These are phyloP conservation scores for Ophioderma brevispina DNA, from an alignment of 35 echinoderm and acorn worm genomes.

Conservation along the genomic window DNA sequence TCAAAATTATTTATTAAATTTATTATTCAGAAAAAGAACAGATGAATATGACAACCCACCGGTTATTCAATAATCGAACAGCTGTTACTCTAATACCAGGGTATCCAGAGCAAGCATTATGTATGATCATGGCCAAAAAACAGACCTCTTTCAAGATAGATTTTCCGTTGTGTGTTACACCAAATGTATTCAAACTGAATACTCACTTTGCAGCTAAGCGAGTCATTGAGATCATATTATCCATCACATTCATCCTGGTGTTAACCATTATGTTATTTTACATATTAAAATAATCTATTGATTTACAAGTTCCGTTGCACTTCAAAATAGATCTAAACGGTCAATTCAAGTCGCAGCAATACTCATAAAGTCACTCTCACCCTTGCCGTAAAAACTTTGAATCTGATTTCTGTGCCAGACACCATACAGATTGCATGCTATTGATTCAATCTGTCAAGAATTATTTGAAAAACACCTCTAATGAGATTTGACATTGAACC, in stretches of 20 bases:
- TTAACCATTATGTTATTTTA: not conserved
- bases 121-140: too few relatives aligned
- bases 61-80: too few relatives aligned
- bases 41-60: too few relatives aligned
- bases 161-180: too few relatives aligned
- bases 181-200: too few relatives aligned
- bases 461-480: not conserved
- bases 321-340: not conserved
- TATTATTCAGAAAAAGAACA: too few relatives aligned
- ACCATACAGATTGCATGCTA: not conserved
- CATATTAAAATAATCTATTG: not conserved
- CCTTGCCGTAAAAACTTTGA: not conserved
- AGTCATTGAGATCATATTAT: not conserved
- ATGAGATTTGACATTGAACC: not conserved
- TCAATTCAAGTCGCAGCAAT: not conserved
- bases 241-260: not conserved
- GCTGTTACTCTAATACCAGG: too few relatives aligned
- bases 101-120: too few relatives aligned
- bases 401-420: not conserved
- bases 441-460: not conserved
- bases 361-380: not conserved
- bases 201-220: too few relatives aligned
- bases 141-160: too few relatives aligned
- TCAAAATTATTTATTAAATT: too few relatives aligned
- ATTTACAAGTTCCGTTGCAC: not conserved